Evolutionary conservation across 2,888 invertebrate genomes (phyloP).

Genomic region (Pseudococcus longispinus): DNA sequence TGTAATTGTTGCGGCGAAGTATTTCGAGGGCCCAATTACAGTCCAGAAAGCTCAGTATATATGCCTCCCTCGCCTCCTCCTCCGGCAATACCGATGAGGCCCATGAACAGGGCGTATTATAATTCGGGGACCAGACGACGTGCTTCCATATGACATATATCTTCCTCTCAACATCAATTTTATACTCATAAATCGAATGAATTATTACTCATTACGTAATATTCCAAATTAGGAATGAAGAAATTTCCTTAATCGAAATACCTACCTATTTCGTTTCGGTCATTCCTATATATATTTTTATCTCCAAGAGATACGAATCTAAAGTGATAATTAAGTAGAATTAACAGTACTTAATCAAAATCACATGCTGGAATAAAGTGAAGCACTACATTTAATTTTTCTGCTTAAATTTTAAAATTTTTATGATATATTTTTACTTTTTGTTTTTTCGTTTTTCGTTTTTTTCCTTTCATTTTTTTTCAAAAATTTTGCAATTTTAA

Average conservation of each 20-base stretch:
- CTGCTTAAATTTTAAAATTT: slow-evolving; percentile 36
- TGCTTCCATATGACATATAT: slow-evolving; percentile 56
- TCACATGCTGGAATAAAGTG: slow-evolving; percentile 27
- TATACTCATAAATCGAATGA: slow-evolving; percentile 36
- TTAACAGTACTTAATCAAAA: slow-evolving; percentile 14
- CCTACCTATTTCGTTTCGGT: not conserved
- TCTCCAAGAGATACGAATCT: slow-evolving; percentile 39
- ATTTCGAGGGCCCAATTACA: slow-evolving; percentile 47
- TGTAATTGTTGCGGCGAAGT: slow-evolving; percentile 62
- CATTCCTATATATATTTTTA: slow-evolving; percentile 26
- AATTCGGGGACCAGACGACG: slow-evolving; percentile 51
- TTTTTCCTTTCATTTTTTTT: not conserved
- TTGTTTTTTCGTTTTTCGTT: not conserved
- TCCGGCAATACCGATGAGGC: slow-evolving; percentile 51
- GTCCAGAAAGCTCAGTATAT: slow-evolving; percentile 47
- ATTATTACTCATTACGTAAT: slow-evolving; percentile 30
- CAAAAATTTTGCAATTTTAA: slow-evolving; percentile 41
- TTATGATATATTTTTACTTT: slow-evolving; percentile 24
- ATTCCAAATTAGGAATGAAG: slow-evolving; percentile 14
- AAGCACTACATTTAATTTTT: slow-evolving; percentile 37
- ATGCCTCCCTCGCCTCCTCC: slow-evolving; percentile 51
- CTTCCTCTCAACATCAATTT: slow-evolving; percentile 50
- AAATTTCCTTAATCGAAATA: slow-evolving; percentile 15
- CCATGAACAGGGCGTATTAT: slow-evolving; percentile 37
- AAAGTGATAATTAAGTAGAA: slow-evolving; percentile 37